Base-by-base conservation (phyloP, 2,888 invertebrate species). In the Monopis laevigella region DNA sequence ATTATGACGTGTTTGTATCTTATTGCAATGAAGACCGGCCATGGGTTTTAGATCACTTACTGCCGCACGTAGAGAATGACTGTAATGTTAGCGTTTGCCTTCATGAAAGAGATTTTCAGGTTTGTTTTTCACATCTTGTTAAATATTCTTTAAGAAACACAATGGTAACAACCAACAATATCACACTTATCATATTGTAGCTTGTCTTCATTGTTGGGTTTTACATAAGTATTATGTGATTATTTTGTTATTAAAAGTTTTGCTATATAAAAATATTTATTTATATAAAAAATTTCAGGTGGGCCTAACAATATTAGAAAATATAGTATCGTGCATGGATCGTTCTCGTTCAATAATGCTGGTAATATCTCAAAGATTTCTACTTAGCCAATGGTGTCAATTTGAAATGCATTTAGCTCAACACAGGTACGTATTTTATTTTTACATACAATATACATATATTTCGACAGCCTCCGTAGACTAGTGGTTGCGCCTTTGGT, bases 391-490 rank as follows among this genome's bases (percentile, higher is more conserved):
- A 47, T 89, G 89, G 89, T 89, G 89, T 51, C 86, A 87, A 51
- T 88, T 87, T 48, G 89, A 89, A 59, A 85, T 88, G 84, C 85
- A 87, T 49, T 54, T 89, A 34, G 88, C 88, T 0, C 88, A 88
- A 44, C 86, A 87, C 54, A 77, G 86, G 82, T 84, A 45, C 52
- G 36, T 40, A 5, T 6, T 29, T 12, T n/a, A n/a, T n/a, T n/a
- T n/a, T n/a, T n/a, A n/a, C n/a, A n/a, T n/a, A n/a, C n/a, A n/a
- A n/a, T n/a, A n/a, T n/a, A 12, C 7, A 11, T 12, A 12, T 5
- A 29, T n/a, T n/a, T n/a, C n/a, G n/a, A n/a, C n/a, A n/a, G n/a
- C n/a, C n/a, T n/a, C n/a, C n/a, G n/a, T n/a, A n/a, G n/a, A n/a
- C n/a, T n/a, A n/a, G n/a, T n/a, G n/a, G n/a, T n/a, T n/a, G n/a